Evolutionary conservation across 2,113 vertebrate genomes (phyloP), one percentile per base, ranked within the genome.

Genomic region (Anas platyrhynchos): DNA sequence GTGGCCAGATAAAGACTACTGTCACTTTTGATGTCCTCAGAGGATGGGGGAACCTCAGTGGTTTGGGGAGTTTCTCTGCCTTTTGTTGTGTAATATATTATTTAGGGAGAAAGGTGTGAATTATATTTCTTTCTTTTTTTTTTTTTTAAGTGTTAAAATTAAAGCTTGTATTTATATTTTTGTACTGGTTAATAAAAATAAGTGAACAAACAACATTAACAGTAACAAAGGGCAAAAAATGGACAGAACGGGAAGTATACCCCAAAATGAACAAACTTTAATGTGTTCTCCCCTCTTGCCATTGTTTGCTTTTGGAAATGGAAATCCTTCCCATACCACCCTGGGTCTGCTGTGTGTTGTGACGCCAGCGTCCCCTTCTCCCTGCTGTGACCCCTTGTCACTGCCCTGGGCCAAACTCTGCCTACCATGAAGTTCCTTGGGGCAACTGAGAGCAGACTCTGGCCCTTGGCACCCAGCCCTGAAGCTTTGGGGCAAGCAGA

Each of bases 111-210:
- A 95, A 95, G 88, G 54, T 95, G 94, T 96, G 94, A 89, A 93
- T 87, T 94, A 87, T 86, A 72, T 92, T 91, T 88, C 54, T 61
- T 82, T 88, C 6, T 43, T 55, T 79, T 88, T 48, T 50, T 23
- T 50, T 50, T 52, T 52, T 50, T 50, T 25, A 83, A 87, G 68
- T 93, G 68, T 96, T 96, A 90, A 91, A 96, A 94, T 92, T 94
- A 94, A 96, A 94, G 63, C 90, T 69, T 96, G 93, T 96, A 95
- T 95, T 97, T 97, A 93, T 95, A 97, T 96, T 97, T 91, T 94
- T 95, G 93, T 95, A 97, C 95, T 81, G 80, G 78, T 94, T 79
- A 96, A 92, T 96, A 96, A 97, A 94, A 83, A 41, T 48, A 95
- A 93, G 83, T 52, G 87, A 94, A 89, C 58, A 71, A 87, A 75